A percentile compares a stretch with the other conserved stretches of the same genome.
phyloP scores from a whole-genome alignment of 2,888 invertebrate species.

The Unio pictorum region DNA sequence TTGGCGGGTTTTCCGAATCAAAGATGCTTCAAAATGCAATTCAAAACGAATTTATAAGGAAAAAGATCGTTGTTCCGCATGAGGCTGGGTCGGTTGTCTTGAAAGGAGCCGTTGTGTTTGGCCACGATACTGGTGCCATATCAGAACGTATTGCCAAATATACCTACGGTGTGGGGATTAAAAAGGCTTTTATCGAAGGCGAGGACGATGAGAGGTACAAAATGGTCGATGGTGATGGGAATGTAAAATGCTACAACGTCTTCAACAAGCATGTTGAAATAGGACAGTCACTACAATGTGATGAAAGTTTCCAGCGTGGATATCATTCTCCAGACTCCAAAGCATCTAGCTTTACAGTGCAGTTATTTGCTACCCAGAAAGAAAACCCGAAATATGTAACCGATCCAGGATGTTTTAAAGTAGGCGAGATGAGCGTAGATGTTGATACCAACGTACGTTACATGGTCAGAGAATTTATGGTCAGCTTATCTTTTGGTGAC shows the following conservation, averaged over 20 bases:
- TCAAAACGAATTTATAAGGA: neutral
- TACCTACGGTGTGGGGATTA: constrained; percentile 11
- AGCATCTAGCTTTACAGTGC: constrained; percentile 1
- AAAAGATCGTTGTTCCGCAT: constrained; percentile 4
- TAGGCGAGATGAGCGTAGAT: constrained; percentile 3
- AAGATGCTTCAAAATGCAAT: constrained; percentile 6
- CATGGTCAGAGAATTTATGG: no score
- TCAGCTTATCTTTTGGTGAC: no score
- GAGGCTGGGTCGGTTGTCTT: constrained; percentile 14
- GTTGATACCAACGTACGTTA: no score
- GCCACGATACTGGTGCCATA: constrained; percentile 8
- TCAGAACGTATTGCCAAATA: constrained; percentile 4
- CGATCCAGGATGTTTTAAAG: constrained; percentile 4
- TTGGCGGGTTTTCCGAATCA: constrained; percentile 19
- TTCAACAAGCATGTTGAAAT: constrained; percentile 5
- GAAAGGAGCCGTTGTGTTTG: constrained; percentile 18
- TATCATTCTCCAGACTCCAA: constrained; percentile 2
- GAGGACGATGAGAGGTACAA: neutral
- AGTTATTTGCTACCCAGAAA: constrained; percentile 11
- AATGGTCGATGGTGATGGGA: constrained; percentile 1
- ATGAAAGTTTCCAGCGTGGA: constrained; percentile 2
- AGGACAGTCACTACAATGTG: constrained; percentile 3
- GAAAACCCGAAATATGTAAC: constrained; percentile 6
- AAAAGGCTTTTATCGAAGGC: neutral
- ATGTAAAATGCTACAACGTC: constrained; percentile 2